Base-by-base conservation (phyloP, 1,140 invertebrate genomes). In the Drusus annulatus region DNA sequence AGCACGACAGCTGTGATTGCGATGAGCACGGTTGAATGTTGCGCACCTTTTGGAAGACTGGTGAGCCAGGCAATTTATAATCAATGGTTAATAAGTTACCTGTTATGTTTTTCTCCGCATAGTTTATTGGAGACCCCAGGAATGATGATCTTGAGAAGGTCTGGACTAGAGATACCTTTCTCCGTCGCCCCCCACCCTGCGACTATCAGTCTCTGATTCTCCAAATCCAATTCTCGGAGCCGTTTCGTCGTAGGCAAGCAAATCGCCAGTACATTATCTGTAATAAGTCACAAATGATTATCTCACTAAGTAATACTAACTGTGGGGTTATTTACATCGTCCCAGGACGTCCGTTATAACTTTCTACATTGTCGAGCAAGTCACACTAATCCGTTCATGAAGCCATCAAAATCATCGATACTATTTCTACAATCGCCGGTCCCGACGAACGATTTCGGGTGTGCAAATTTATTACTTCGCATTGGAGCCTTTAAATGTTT, bases 151-250 rank as follows among this genome's bases (percentile, higher is more conserved):
- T 89, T 86, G 50, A 87, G 84, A 73, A 88, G 86, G 7, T 86
- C 79, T 5, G 84, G 62, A 3, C 90, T 92, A 1, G 85, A 83
- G 3, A 85, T 86, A 1, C 83, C 85, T 3, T 71, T 85, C 79
- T 92, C 91, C 2, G 91, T 92, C 76, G 86, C 89, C 10, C 94
- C 94, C 94, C 94, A 95, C 5, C 94, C 94, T 7, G 93, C 91
- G 0, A 93, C 91, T 15, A 52, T 10, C 6, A 88, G 88, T 0
- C 92, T 86, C 4, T 85, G 63, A 0, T 86, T 86, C 1, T 88
- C 54, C 3, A 85, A 85, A 0, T 85, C 80, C 17, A 81, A 84
- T n/a, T 69, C 8, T 21, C 6, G 23, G 15, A 79, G 50, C 63
- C 85, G 82, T 5, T 56, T 75, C 3, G 83, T 81, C 0, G 84